Evolutionary conservation across 2,888 invertebrate genomes (phyloP), one percentile per base, ranked within the genome.

Genomic region (Sinelater perroti): DNA sequence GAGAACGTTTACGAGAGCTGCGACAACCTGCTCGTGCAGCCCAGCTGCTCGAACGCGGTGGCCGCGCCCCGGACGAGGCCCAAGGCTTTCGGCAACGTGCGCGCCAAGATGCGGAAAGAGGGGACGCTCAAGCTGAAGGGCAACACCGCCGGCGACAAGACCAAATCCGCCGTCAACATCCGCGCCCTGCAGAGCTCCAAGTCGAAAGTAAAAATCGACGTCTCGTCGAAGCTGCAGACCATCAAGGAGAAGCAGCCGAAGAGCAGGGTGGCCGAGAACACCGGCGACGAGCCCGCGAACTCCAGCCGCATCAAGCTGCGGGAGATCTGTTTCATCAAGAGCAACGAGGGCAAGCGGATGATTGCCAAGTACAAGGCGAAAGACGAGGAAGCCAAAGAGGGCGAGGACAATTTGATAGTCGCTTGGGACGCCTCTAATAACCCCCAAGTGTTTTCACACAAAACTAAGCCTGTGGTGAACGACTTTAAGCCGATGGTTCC

Each of bases 301-400:
- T 26, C 30, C 2, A 54, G 59, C 51, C 60, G 66, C 17, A 42
- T 75, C n/a, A 72, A 76, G 53, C 58, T 78, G 33, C 64, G 70
- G 16, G 77, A 78, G 54, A 76, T 78, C 30, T 75, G 76, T 55
- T 75, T 75, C 54, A 68, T 78, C 33, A 77, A 77, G 63, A 71
- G 68, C 52, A 67, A 62, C 35, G 73, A 73, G 38, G 74, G 74
- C n/a, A 77, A 77, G 62, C 72, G 72, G 20, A 67, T 76, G 49
- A 73, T 77, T 24, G 76, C 78, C 0, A 77, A 76, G 52, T 77
- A 75, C 46, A 57, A 57, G 33, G 11, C 31, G 13, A 69, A 71
- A 24, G 60, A 60, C 30, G 71, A 72, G 2, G 53, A 62, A 8
- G 33, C 49, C 31, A 45, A 40, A 11, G 55, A 60, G 18, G 40